Conservation (phyloP, 2,888 invertebrate species). For the Baccha elongata region DNA sequence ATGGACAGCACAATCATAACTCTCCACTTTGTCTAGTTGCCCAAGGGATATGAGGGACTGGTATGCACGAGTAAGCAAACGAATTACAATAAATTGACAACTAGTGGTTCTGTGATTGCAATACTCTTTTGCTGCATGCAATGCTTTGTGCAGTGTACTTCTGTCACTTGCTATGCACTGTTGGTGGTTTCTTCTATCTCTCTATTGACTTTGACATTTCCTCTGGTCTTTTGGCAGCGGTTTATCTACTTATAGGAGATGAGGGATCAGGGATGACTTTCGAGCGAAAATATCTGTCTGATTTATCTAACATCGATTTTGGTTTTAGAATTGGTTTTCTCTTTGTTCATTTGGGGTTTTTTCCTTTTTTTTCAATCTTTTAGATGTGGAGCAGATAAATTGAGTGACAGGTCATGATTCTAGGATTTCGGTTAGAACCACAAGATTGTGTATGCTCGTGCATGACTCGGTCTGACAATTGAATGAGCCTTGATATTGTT, state of each 20-base stretch:
- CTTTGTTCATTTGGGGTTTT: constrained; percentile 18
- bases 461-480: constrained; percentile 15
- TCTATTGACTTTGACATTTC: constrained; percentile 24
- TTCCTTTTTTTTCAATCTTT: constrained; percentile 13
- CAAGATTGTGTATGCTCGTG: constrained; percentile 19
- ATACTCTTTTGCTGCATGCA: not conserved
- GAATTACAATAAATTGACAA: constrained; percentile 52
- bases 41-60: not conserved
- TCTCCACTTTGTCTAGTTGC: not conserved
- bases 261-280: not conserved
- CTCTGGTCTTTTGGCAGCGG: constrained; percentile 14
- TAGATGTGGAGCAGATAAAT: constrained; percentile 37
- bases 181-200: constrained; percentile 3
- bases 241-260: not conserved
- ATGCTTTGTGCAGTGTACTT: not conserved
- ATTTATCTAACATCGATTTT: constrained; percentile 43
- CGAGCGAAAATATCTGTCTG: constrained; percentile 28
- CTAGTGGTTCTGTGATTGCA: not conserved
- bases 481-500: constrained; percentile 25
- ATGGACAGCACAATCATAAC: constrained; percentile 40
- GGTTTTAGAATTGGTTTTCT: constrained; percentile 37
- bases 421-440: constrained; percentile 34
- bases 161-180: constrained; percentile 5
- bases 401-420: constrained; percentile 62
- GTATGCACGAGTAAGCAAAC: constrained; percentile 32